These are phyloP conservation scores for Heliornis fulica DNA, from an alignment of 2,113 vertebrate genomes.

Conservation along the genomic window DNA sequence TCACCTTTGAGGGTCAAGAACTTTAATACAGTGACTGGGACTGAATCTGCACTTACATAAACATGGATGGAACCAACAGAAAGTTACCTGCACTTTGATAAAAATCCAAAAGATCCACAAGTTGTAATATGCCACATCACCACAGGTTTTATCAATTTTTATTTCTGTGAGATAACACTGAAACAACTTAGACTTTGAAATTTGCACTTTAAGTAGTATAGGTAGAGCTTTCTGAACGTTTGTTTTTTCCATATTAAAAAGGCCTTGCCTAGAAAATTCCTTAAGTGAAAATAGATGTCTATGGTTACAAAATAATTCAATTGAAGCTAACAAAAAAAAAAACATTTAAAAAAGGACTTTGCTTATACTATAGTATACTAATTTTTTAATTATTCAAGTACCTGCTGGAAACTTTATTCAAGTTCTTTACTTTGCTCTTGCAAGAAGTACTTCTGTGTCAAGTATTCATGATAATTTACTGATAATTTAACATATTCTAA, in stretches of 20 bases:
- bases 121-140: not conserved
- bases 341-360: not conserved
- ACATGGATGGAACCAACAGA: not conserved
- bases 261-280: not conserved
- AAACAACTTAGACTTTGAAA: conserved; percentile 1
- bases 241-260: not conserved
- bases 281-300: not conserved
- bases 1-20: not conserved
- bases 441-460: not conserved
- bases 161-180: not conserved
- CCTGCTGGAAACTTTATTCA: not conserved
- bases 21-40: not conserved
- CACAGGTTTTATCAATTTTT: not conserved
- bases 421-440: not conserved
- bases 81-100: not conserved
- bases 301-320: not conserved
- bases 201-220: not conserved
- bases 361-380: not conserved
- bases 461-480: not conserved
- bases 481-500: not conserved
- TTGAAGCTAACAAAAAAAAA: not conserved
- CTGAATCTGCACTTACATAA: not conserved
- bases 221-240: not conserved
- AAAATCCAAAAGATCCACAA: not conserved
- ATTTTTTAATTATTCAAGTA: not conserved